Conservation (phyloP, 2,797 vertebrate species). For the Cheirogaleus major region DNA sequence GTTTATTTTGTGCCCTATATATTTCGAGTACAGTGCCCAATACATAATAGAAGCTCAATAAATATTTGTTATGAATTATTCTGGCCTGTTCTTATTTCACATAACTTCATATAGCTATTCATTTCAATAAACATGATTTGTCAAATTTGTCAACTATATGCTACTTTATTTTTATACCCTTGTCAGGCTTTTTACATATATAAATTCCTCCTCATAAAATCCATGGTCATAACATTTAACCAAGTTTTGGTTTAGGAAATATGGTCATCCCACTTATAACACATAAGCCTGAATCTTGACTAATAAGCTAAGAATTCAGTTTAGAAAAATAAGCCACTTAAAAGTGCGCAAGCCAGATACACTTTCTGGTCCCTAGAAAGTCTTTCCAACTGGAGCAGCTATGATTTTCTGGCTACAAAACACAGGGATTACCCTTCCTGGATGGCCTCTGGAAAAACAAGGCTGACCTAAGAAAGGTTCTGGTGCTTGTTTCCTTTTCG, state of each 20-base stretch:
- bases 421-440: not conserved
- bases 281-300: not conserved
- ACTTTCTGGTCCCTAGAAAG: constrained; percentile 50
- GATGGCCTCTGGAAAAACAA: constrained; percentile 17
- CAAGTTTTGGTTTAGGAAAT: constrained; percentile 34
- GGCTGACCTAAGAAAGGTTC: not conserved
- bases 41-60: not conserved
- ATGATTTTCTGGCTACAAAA: not conserved
- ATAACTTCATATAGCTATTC: not conserved
- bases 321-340: constrained; percentile 5
- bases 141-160: not conserved
- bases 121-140: not conserved
- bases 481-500: constrained; percentile 19
- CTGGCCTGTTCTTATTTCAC: not conserved
- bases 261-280: not conserved
- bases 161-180: not conserved
- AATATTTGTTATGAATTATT: not conserved
- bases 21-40: not conserved
- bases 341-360: not conserved
- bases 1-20: constrained; percentile 7
- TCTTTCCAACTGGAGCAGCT: constrained; percentile 43
- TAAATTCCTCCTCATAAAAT: not conserved
- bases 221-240: not conserved
- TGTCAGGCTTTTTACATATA: not conserved
- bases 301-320: not conserved